Evolutionary conservation across 2,113 vertebrate species (phyloP).

Genomic region (Brachypodius melanocephalos): DNA sequence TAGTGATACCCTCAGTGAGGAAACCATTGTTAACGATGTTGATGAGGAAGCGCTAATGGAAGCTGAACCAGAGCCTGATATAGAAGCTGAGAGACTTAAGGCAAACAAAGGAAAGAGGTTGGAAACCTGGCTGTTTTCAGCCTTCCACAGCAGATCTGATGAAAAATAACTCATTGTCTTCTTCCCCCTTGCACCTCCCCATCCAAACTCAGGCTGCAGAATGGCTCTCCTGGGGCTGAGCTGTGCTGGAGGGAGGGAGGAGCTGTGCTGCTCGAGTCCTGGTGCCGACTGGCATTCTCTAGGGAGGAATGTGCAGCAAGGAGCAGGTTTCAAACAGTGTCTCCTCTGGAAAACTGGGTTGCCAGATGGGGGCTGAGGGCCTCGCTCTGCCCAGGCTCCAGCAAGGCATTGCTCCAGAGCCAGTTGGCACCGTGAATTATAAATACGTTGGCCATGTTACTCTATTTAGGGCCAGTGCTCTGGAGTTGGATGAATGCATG

Average conservation of each 20-base stretch:
- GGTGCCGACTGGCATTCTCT: neutral
- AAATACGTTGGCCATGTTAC: neutral
- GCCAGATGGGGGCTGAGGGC: neutral
- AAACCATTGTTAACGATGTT: slow-evolving; percentile 47
- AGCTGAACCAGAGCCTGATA: slow-evolving; percentile 13
- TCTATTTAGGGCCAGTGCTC: neutral
- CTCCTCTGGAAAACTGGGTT: neutral
- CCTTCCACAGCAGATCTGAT: neutral
- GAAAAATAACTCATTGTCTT: slow-evolving; percentile 17
- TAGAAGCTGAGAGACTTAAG: slow-evolving; percentile 2
- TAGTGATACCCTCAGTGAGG: slow-evolving; percentile 56
- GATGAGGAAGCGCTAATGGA: slow-evolving; percentile 37
- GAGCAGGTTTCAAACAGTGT: neutral
- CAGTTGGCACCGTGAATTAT: neutral
- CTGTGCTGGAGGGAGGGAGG: neutral
- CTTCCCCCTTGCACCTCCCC: neutral
- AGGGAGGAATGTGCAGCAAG: neutral
- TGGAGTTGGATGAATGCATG: neutral
- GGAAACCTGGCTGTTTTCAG: slow-evolving; percentile 12
- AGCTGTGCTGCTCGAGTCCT: neutral
- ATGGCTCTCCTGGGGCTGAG: slow-evolving; percentile 4
- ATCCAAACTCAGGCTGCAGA: neutral
- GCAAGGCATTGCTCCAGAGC: neutral
- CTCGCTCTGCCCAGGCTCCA: neutral
- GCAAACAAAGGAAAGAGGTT: slow-evolving; percentile 37